Evolutionary conservation across 2,113 vertebrate genomes (phyloP).

Genomic region (Ceyx margarethae): DNA sequence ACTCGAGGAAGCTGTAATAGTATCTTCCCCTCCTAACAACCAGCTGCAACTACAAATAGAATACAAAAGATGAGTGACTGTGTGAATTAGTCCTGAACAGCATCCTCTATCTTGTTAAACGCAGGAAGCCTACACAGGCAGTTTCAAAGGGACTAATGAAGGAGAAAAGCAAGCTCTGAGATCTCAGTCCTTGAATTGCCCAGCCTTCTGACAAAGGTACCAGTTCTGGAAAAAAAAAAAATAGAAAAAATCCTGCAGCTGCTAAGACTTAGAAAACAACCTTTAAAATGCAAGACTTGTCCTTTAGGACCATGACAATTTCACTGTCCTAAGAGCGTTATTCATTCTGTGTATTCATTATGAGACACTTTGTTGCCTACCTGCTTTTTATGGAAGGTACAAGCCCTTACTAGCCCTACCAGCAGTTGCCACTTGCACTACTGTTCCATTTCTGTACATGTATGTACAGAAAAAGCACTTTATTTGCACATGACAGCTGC

Average conservation of each 20-base stretch:
- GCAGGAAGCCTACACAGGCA: slow-evolving; percentile 34
- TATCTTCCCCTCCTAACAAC: neutral
- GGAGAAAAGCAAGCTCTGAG: slow-evolving; percentile 23
- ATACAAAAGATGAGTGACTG: slow-evolving; percentile 43
- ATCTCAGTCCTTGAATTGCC: neutral
- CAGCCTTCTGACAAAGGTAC: neutral
- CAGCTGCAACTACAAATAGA: slow-evolving; percentile 42
- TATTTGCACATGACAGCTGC: neutral
- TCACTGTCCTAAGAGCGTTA: neutral
- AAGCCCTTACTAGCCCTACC: neutral
- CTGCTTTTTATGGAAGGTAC: neutral
- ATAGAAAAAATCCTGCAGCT: neutral
- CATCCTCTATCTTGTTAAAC: slow-evolving; percentile 34
- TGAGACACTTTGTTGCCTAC: neutral
- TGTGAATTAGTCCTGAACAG: slow-evolving; percentile 32
- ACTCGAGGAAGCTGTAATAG: neutral
- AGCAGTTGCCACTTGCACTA: neutral
- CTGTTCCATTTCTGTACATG: neutral
- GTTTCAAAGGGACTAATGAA: slow-evolving; percentile 45
- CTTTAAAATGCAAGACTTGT: neutral
- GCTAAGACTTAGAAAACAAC: neutral
- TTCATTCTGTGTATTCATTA: neutral
- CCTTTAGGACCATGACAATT: neutral
- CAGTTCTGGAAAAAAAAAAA: neutral
- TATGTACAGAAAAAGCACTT: neutral